A percentile compares a stretch with the other conserved stretches of the same genome.
Conservation (phyloP, 2,797 vertebrate genomes). For the Pseudochirops corinnae region DNA sequence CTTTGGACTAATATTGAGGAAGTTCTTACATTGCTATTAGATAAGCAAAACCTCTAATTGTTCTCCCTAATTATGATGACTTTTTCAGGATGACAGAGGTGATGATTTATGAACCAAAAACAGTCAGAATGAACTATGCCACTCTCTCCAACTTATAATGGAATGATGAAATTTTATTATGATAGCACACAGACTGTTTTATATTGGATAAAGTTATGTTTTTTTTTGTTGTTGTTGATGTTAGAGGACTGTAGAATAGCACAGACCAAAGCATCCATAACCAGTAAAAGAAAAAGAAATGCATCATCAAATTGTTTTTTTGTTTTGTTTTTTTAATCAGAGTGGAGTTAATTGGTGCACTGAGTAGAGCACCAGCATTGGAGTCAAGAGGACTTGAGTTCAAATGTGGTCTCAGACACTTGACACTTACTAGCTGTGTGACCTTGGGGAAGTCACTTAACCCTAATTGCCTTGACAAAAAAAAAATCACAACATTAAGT, state of each 20-base stretch:
- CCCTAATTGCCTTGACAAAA: too few relatives aligned
- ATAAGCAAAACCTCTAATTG: too few relatives aligned
- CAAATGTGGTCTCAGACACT: too few relatives aligned
- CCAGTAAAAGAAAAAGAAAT: not conserved
- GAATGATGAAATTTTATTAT: not conserved
- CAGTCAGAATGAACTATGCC: not conserved
- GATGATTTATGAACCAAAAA: not conserved
- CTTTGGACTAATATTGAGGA: too few relatives aligned
- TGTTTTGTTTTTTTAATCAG: too few relatives aligned
- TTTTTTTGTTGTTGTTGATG: conserved; percentile 34
- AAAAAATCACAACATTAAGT: not conserved
- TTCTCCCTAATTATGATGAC: too few relatives aligned
- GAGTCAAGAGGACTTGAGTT: too few relatives aligned
- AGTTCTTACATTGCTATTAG: too few relatives aligned
- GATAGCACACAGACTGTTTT: not conserved
- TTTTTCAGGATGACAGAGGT: not conserved
- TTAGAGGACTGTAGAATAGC: conserved; percentile 8
- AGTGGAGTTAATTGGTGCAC: too few relatives aligned
- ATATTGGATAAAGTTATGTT: not conserved
- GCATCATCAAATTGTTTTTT: not conserved
- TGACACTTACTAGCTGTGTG: too few relatives aligned
- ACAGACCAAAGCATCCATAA: not conserved
- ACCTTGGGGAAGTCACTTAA: too few relatives aligned
- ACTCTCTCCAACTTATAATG: not conserved
- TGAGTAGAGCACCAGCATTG: too few relatives aligned